phyloP scores from a whole-genome alignment of 2,888 invertebrate species.

The Fragum whitleyi region DNA sequence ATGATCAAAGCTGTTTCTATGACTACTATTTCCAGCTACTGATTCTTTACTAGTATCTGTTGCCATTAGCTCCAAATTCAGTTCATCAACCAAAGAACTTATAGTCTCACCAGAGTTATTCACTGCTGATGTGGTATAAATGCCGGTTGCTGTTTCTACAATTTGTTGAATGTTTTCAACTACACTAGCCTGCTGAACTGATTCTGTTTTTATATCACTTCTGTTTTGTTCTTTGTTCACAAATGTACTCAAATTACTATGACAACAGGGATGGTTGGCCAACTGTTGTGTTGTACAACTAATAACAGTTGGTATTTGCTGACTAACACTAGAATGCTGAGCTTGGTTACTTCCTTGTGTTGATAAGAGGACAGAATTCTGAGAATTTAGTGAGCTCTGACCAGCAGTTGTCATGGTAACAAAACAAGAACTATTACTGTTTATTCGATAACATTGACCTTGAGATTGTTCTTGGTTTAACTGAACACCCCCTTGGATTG shows the following conservation, averaged over 20 bases:
- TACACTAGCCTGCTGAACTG: constrained; percentile 7
- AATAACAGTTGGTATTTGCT: constrained; percentile 3
- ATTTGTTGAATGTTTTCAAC: constrained; percentile 1
- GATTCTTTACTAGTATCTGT: constrained; percentile 34
- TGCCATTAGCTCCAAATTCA: constrained; percentile 36
- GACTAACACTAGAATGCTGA: background rate
- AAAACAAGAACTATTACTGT: constrained; percentile 7
- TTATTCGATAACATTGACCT: constrained; percentile 31
- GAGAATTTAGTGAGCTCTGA: constrained; percentile 12
- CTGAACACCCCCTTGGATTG: background rate
- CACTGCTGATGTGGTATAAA: background rate
- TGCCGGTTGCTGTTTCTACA: background rate
- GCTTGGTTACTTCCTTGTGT: background rate
- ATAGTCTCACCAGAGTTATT: constrained; percentile 16
- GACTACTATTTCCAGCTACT: background rate
- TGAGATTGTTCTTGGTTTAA: constrained; percentile 15
- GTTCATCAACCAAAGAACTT: constrained; percentile 29
- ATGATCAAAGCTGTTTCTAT: constrained; percentile 39
- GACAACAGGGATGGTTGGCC: background rate
- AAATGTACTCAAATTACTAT: background rate
- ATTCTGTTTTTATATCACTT: background rate
- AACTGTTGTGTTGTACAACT: background rate
- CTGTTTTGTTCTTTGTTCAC: constrained; percentile 5
- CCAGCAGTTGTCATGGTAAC: constrained; percentile 21
- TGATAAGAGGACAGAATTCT: background rate